Conservation (phyloP, 2,888 invertebrate genomes). For the Leucophora obtusa region DNA sequence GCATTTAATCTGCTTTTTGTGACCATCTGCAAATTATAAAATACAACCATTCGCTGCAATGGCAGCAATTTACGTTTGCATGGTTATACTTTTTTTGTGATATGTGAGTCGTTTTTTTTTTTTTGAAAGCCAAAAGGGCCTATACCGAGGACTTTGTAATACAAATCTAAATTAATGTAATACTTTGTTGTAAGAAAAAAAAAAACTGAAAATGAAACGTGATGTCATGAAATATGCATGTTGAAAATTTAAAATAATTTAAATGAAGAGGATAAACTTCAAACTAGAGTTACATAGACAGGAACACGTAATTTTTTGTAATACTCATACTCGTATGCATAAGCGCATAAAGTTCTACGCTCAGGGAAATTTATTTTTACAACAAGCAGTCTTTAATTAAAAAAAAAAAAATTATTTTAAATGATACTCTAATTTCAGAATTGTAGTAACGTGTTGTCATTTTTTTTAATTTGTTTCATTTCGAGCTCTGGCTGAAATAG, state of each 20-base stretch:
- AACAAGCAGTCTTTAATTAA: too few relatives aligned
- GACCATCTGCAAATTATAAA: slow-evolving; percentile 60
- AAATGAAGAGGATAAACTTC: background rate
- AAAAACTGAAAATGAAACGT: background rate
- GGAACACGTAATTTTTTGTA: slow-evolving; percentile 17
- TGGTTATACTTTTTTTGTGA: background rate
- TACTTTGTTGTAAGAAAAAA: background rate
- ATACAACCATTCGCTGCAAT: background rate
- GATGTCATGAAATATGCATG: slow-evolving; percentile 31
- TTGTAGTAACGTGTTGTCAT: too few relatives aligned
- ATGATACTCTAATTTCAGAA: too few relatives aligned
- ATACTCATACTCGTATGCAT: background rate
- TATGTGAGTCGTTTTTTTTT: background rate
- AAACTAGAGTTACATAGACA: slow-evolving; percentile 8
- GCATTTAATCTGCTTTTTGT: slow-evolving; percentile 55
- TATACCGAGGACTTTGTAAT: background rate
- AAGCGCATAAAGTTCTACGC: background rate
- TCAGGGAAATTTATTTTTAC: background rate
- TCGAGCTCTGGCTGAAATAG: too few relatives aligned
- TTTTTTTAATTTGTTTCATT: too few relatives aligned
- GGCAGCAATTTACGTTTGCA: background rate
- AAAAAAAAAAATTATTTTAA: too few relatives aligned
- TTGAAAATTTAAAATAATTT: background rate
- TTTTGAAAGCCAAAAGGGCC: background rate
- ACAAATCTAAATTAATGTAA: background rate